Conservation (phyloP, 1,140 invertebrate species). For the Acyrthosiphon pisum region DNA sequence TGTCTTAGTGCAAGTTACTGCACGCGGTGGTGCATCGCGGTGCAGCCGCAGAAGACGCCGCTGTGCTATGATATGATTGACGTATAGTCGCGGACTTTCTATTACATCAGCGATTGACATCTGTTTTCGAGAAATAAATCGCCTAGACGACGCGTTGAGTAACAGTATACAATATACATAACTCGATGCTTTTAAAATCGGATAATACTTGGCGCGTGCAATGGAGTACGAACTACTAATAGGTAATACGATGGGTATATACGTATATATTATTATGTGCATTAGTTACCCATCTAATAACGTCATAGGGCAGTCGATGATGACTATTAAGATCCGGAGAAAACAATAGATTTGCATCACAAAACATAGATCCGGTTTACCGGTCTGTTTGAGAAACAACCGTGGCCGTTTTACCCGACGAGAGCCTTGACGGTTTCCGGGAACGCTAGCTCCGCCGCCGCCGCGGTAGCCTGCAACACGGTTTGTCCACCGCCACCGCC, state of each 20-base stretch:
- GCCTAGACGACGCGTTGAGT: neutral
- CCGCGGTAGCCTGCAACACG: neutral
- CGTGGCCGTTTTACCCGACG: neutral
- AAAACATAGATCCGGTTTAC: slow-evolving; percentile 49
- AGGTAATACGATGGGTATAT: neutral
- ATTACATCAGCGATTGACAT: neutral
- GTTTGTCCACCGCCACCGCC: neutral
- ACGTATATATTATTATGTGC: neutral
- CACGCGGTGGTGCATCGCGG: neutral
- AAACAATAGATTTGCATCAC: slow-evolving; percentile 51
- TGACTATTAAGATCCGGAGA: slow-evolving; percentile 53
- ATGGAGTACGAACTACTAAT: neutral
- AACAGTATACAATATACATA: neutral
- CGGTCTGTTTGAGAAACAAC: slow-evolving; percentile 37
- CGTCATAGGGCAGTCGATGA: slow-evolving; percentile 24
- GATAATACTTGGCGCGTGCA: neutral
- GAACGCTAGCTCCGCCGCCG: neutral
- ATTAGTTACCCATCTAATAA: slow-evolving; percentile 17
- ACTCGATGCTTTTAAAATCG: neutral
- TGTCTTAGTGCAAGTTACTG: neutral
- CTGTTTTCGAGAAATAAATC: neutral
- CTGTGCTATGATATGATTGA: neutral
- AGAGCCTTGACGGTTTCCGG: slow-evolving; percentile 54
- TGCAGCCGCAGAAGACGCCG: neutral
- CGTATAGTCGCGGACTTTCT: neutral